Conservation (phyloP, 2,797 vertebrate species). For the Peromyscus nudipes region DNA sequence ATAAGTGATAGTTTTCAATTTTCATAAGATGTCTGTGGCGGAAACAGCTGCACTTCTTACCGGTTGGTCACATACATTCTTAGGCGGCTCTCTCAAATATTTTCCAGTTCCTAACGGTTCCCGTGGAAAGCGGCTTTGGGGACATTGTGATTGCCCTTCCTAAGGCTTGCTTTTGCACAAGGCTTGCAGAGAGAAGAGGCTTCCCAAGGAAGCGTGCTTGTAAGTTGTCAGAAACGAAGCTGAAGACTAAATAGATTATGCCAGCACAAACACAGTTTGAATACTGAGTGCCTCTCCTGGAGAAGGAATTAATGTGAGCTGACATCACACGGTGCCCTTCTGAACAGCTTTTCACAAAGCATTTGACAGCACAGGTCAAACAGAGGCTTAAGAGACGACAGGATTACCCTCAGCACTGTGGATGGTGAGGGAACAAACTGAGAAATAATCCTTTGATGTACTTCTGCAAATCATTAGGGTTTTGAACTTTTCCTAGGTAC, state of each 20-base stretch:
- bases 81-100: constrained; percentile 55
- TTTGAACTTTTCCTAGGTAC: constrained; percentile 11
- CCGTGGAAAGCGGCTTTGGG: constrained; percentile 32
- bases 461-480: constrained; percentile 63
- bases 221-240: constrained; percentile 76
- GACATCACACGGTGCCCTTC: constrained; percentile 68
- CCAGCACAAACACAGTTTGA: constrained; percentile 74
- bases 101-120: constrained; percentile 58
- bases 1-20: constrained; percentile 59
- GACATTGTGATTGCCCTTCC: constrained; percentile 64
- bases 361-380: constrained; percentile 75
- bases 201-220: constrained; percentile 64
- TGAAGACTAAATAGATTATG: constrained; percentile 73
- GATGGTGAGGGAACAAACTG: constrained; percentile 49
- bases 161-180: constrained; percentile 59
- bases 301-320: constrained; percentile 77
- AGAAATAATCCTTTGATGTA: constrained; percentile 66
- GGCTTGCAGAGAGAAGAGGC: constrained; percentile 61
- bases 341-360: constrained; percentile 73
- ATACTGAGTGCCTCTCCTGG: constrained; percentile 73
- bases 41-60: constrained; percentile 38
- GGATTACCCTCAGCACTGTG: background rate
- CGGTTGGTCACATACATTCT: constrained; percentile 6
- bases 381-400: constrained; percentile 45
- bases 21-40: constrained; percentile 1